phyloP scores from a whole-genome alignment of 2,888 invertebrate genomes.

The Chrysomela aeneicollis region DNA sequence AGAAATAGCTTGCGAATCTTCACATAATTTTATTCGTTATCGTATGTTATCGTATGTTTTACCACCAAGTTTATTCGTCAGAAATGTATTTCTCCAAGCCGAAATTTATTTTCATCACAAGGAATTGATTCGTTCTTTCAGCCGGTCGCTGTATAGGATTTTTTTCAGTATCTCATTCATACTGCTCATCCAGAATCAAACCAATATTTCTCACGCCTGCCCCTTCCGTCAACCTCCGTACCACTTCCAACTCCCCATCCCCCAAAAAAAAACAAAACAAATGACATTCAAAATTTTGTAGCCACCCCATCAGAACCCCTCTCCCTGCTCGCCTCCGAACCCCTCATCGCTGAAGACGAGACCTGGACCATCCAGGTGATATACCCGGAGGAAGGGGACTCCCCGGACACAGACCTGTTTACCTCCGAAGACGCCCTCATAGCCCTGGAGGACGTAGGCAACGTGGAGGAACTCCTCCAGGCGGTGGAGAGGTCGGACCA shows the following conservation, averaged over 20 bases:
- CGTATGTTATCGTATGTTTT: too few relatives aligned
- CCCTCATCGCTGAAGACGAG: slow-evolving; percentile 34
- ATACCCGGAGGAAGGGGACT: slow-evolving; percentile 45
- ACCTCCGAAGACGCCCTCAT: slow-evolving; percentile 39
- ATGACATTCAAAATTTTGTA: not conserved
- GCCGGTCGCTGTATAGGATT: too few relatives aligned
- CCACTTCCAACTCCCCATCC: not conserved
- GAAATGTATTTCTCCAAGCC: too few relatives aligned
- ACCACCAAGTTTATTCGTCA: too few relatives aligned
- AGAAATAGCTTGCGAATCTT: too few relatives aligned
- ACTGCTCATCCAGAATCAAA: too few relatives aligned
- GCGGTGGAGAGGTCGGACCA: not conserved
- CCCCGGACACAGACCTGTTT: slow-evolving; percentile 27
- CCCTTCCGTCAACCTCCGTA: too few relatives aligned
- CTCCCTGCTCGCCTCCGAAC: slow-evolving; percentile 20
- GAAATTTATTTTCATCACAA: too few relatives aligned
- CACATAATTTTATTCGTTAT: too few relatives aligned
- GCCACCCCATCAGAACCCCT: slow-evolving; percentile 7
- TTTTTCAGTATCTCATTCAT: too few relatives aligned
- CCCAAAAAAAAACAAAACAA: not conserved
- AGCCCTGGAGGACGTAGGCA: slow-evolving; percentile 37
- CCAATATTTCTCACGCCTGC: too few relatives aligned
- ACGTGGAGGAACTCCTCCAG: slow-evolving; percentile 23
- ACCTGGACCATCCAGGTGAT: slow-evolving; percentile 55
- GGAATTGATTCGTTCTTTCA: too few relatives aligned